phyloP scores from a whole-genome alignment of 2,888 invertebrate species.

The Capitulum mitella region DNA sequence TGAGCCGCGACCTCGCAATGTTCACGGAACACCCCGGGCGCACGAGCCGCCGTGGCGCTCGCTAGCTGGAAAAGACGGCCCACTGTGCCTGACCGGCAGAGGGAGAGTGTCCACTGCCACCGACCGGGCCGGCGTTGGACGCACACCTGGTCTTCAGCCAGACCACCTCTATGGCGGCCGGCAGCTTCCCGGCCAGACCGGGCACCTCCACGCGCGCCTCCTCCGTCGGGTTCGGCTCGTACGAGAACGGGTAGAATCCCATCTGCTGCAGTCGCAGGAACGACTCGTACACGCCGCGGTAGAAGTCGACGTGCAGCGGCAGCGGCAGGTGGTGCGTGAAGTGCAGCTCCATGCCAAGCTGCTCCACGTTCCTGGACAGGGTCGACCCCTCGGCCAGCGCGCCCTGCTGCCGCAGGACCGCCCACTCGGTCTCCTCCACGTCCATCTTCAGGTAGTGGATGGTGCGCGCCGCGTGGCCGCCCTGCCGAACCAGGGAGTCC shows the following conservation, averaged over 20 bases:
- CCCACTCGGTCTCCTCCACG: slow-evolving; percentile 27
- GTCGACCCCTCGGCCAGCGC: neutral
- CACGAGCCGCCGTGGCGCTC: too few relatives aligned
- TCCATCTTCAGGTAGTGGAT: slow-evolving; percentile 31
- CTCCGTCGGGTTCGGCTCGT: neutral
- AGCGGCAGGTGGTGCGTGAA: neutral
- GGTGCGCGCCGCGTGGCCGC: neutral
- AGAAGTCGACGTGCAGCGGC: neutral
- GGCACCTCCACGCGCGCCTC: neutral
- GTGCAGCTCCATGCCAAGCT: slow-evolving; percentile 7
- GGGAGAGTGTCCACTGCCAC: too few relatives aligned
- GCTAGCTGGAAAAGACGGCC: too few relatives aligned
- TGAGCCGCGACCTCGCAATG: too few relatives aligned
- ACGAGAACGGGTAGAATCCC: neutral
- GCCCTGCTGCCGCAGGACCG: neutral
- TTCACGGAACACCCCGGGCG: too few relatives aligned
- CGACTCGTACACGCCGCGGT: neutral
- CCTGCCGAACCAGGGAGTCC: slow-evolving; percentile 38
- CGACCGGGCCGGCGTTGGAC: neutral
- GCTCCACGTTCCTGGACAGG: slow-evolving; percentile 1
- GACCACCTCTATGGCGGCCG: neutral
- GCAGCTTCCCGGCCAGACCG: neutral
- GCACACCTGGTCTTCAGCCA: neutral
- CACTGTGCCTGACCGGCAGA: too few relatives aligned
- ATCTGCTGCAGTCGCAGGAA: neutral